Base-by-base conservation (phyloP, 2,113 vertebrate species). In the Pitta sordida region DNA sequence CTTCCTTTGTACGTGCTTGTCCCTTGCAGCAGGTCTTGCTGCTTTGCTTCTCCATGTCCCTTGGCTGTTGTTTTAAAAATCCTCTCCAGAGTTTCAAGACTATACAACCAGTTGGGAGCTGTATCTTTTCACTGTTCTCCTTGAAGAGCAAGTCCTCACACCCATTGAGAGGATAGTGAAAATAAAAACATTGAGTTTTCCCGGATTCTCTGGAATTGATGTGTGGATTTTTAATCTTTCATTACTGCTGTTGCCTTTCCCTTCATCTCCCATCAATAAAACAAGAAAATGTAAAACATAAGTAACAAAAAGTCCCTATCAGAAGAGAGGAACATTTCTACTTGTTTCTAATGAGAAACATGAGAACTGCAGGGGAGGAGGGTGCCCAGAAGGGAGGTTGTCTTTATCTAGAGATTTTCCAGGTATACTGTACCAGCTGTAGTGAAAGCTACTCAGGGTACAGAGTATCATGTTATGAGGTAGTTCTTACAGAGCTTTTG, bases 51-150 rank as follows among this genome's bases (percentile, higher is more conserved):
- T 83, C 39, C 15, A 1, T 7, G 26, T 70, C 55, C 65, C 48
- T 62, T 80, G 59, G 51, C 90, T 95, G 52, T 60, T 90, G 48
- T 75, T 91, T 68, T 78, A 71, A 90, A 92, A 83, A 80, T 53
- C 44, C 32, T 77, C 55, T 74, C 73, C 7, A 86, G 43, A 74
- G 13, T 74, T 83, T 90, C 58, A 76, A 60, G 48, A 23, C 30
- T 63, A 27, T 46, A 30, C 20, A 49, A 11, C 6, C 58, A 34
- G 23, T 51, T 62, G 43, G 37, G 56, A 90, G 48, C 60, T 62
- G 16, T n/a, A 27, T 83, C 15, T 67, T 64, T 59, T 68, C 18
- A 12, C 30, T 62, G 51, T 36, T 29, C 11, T 90, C 52, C 56
- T 44, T 48, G n/a, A 89, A 71, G 70, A 76, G 51, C 22, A 55